phyloP scores from a whole-genome alignment of 2,113 vertebrate genomes.

The Drymodes brunneopygia region DNA sequence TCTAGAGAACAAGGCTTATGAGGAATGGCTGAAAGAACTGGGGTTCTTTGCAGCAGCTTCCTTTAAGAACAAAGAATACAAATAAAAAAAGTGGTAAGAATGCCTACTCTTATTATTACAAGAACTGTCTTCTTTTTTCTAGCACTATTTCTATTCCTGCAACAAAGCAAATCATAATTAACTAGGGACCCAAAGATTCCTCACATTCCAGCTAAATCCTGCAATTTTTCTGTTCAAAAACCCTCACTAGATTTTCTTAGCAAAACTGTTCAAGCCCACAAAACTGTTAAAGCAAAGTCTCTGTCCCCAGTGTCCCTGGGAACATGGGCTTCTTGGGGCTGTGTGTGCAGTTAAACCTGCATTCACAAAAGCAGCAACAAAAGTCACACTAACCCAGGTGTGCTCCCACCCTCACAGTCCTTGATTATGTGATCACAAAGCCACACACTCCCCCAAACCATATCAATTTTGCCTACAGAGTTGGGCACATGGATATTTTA shows the following conservation, averaged over 20 bases:
- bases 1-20: background rate
- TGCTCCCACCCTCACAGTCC: background rate
- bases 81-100: background rate
- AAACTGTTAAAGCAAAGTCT: accelerated
- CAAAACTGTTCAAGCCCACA: background rate
- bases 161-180: background rate
- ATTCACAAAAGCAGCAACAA: background rate
- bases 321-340: background rate
- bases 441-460: background rate
- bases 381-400: background rate
- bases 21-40: background rate
- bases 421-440: background rate
- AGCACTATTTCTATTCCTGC: background rate
- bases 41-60: background rate
- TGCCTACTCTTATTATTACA: background rate
- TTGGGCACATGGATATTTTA: background rate
- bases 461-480: background rate
- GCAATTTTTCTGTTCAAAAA: background rate
- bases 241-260: background rate
- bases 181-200: background rate
- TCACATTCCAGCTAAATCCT: background rate
- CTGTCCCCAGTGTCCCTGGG: background rate
- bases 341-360: accelerated
- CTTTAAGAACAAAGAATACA: background rate
- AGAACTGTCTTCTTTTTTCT: background rate